A percentile compares a stretch with the other conserved stretches of the same genome.
phyloP scores from a whole-genome alignment of 2,797 vertebrate genomes.

The Falco concolor region DNA sequence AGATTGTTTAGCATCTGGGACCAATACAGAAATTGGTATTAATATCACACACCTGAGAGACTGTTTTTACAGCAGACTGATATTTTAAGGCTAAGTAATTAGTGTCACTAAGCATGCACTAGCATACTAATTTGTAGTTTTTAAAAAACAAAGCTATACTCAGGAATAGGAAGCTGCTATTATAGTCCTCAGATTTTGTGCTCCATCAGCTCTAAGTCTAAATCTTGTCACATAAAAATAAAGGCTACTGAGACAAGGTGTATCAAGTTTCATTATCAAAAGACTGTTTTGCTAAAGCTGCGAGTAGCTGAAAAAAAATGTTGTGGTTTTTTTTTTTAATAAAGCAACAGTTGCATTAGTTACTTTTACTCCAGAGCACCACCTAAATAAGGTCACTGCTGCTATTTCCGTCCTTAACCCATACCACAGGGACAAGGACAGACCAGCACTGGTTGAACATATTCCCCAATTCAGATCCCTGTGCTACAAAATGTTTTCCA shows the following conservation, averaged over 20 bases:
- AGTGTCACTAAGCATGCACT: not conserved
- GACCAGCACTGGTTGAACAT: not conserved
- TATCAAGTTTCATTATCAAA: not conserved
- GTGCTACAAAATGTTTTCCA: not conserved
- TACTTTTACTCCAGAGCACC: not conserved
- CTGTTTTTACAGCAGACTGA: not conserved
- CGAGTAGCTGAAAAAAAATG: not conserved
- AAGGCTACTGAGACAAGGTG: not conserved
- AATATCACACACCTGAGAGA: not conserved
- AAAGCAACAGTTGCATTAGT: not conserved
- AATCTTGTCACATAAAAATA: not conserved
- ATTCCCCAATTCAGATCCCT: not conserved
- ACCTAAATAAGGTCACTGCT: not conserved
- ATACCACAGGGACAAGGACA: not conserved
- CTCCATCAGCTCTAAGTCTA: not conserved
- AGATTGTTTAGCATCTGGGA: not conserved
- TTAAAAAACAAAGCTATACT: slow-evolving; percentile 1
- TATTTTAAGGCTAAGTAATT: slow-evolving; percentile 35
- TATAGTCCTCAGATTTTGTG: not conserved
- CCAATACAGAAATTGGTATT: not conserved
- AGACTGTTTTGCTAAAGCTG: not conserved
- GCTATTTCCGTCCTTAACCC: not conserved
- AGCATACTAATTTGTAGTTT: not conserved
- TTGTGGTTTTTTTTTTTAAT: not conserved
- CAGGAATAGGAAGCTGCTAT: not conserved